Percentiles rank a stretch among this genome's conserved stretches.
These are phyloP conservation scores for Falco cherrug DNA, from an alignment of 2,797 vertebrate genomes.

Conservation along the genomic window DNA sequence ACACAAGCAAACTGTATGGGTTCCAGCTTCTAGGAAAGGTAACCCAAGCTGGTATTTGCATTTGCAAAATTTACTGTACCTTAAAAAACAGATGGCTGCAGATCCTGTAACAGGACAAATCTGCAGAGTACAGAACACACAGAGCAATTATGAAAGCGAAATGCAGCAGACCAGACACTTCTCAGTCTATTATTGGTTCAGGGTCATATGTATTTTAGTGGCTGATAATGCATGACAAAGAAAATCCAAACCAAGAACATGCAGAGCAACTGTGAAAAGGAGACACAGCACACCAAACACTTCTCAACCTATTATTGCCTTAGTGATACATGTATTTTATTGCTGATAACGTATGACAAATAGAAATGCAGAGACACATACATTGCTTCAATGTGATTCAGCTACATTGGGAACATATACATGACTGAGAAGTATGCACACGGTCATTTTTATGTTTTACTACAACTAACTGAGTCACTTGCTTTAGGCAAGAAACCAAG, in stretches of 20 bases:
- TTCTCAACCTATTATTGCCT: background rate
- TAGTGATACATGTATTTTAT: background rate
- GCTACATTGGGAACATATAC: background rate
- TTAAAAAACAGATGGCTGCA: background rate
- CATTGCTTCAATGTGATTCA: background rate
- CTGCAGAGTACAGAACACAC: background rate
- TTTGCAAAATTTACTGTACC: background rate
- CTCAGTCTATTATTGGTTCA: background rate
- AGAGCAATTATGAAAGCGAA: background rate
- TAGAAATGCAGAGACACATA: background rate
- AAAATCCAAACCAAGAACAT: background rate
- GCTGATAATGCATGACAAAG: background rate
- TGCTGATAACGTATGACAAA: background rate
- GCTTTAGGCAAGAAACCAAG: background rate
- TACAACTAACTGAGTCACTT: constrained; percentile 6
- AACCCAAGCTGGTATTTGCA: background rate
- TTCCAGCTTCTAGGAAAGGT: background rate
- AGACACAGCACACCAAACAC: background rate
- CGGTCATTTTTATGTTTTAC: background rate
- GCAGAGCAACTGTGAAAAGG: background rate
- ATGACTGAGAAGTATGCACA: background rate
- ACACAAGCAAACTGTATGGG: background rate
- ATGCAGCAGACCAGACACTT: background rate
- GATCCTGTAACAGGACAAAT: background rate
- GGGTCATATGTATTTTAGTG: background rate